Percentiles rank a stretch among this genome's conserved stretches.
Evolutionary conservation across 2,797 vertebrate species (phyloP).

Genomic region (Adrianichthys oophorus): DNA sequence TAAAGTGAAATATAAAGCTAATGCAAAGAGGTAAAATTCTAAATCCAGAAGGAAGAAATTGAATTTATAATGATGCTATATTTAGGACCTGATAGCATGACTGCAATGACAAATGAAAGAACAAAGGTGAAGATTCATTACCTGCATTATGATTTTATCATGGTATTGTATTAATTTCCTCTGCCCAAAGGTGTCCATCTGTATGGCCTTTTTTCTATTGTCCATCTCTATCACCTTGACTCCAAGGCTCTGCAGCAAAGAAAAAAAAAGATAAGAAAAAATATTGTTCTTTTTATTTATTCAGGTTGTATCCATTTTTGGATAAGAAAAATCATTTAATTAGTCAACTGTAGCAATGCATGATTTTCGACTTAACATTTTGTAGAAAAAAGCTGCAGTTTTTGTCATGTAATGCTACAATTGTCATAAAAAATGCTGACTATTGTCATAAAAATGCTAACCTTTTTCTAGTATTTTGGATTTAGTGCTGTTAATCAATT

Average conservation of each 20-base stretch:
- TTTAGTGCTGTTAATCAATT: no score
- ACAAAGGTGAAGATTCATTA: conserved; percentile 77
- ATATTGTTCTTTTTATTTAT: conserved; percentile 1
- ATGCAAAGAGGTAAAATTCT: conserved; percentile 61
- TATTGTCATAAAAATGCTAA: no score
- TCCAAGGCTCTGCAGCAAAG: conserved; percentile 8
- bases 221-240: conserved; percentile 2
- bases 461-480: no score
- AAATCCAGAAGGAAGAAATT: conserved; percentile 70
- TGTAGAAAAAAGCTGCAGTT: no score
- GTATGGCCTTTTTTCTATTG: conserved; percentile 33
- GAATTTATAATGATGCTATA: conserved; percentile 83
- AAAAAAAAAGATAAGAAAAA: conserved; percentile 4
- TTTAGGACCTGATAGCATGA: conserved; percentile 77
- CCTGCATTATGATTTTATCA: conserved; percentile 83
- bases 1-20: conserved; percentile 78
- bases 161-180: conserved; percentile 74
- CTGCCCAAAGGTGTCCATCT: conserved; percentile 66
- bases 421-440: no score
- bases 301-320: neutral
- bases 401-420: no score
- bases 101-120: conserved; percentile 76
- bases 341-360: no score
- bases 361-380: no score
- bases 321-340: neutral